Evolutionary conservation across 2,797 vertebrate genomes (phyloP), one percentile per base, ranked within the genome.

Genomic region (Coreius guichenoti): DNA sequence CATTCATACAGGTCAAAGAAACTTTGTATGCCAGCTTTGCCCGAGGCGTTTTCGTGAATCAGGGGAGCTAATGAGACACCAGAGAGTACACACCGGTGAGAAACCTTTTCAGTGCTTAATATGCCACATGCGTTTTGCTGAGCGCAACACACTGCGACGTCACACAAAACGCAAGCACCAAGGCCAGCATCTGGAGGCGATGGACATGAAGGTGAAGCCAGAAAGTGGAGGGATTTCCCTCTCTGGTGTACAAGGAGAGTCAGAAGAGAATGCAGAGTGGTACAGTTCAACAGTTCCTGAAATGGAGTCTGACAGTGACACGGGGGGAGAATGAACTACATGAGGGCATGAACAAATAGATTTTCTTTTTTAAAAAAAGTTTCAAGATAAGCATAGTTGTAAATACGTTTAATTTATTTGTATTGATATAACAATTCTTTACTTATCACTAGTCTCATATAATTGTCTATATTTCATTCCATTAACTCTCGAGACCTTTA

Each of bases 81-180:
- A 97, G 89, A 91, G 97, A 63, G 96, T 98, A 12, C 97, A 98
- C 92, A 97, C 97, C 0, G 97, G 97, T 12, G 97, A 98, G 92
- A 97, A 97, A 80, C 97, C 97, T 51, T 98, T 96, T 93, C 97
- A 98, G 91, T 98, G 97, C 93, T 94, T 95, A 9, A 92, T 96
- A 45, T 98, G 97, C 91, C 95, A 97, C 90, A 95, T 97, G 26
- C 96, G 97, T 80, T 98, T 98, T 70, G 96, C 96, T 0, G 97
- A 98, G 92, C 95, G 96, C 88, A 97, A 97, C 93, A 97, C 97
- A 0, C 95, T 98, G 0, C 94, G 97, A 8, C 94, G 97, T 4
- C 97, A 98, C 90, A 96, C 95, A 80, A 97, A 96, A 82, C 96
- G 97, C 89, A 98, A 98, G 82, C 97, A 98, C 88, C 95, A 92